A percentile compares a stretch with the other conserved stretches of the same genome.
Evolutionary conservation across 2,797 vertebrate species (phyloP).

Genomic region (Tamandua tetradactyla): DNA sequence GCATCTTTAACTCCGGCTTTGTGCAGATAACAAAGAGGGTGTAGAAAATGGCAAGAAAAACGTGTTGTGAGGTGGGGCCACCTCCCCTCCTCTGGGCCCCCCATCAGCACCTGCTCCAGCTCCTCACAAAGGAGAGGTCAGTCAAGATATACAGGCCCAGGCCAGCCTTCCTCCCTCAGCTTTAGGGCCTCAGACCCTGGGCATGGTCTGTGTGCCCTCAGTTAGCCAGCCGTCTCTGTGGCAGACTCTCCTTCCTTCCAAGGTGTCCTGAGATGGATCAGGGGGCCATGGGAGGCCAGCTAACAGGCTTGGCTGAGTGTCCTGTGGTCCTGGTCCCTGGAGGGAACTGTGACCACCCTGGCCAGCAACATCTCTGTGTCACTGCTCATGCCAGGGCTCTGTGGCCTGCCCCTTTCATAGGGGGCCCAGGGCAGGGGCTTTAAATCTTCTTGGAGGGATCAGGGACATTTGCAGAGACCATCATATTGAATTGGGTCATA

Average conservation of each 20-base stretch:
- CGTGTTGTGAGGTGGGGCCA: not conserved
- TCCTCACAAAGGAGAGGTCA: not conserved
- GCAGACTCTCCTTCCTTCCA: not conserved
- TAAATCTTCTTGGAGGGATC: not conserved
- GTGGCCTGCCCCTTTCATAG: not conserved
- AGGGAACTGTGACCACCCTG: not conserved
- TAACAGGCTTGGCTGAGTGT: not conserved
- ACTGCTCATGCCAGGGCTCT: not conserved
- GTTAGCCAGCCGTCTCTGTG: not conserved
- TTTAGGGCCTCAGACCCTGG: not conserved
- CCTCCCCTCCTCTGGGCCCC: not conserved
- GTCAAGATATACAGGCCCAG: not conserved
- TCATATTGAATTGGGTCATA: not conserved
- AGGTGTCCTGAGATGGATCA: not conserved
- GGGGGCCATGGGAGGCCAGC: accelerated
- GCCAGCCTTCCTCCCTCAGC: not conserved
- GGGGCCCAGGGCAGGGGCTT: not conserved
- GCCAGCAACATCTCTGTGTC: not conserved
- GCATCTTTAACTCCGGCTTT: not conserved
- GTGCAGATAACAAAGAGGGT: not conserved
- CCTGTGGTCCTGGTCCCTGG: not conserved
- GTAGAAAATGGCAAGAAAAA: not conserved
- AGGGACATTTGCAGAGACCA: not conserved
- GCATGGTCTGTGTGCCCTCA: not conserved
- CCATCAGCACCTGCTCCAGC: not conserved